phyloP scores from a whole-genome alignment of 23 tunicate genomes.

The Oikopleura vanhoeffeni region DNA sequence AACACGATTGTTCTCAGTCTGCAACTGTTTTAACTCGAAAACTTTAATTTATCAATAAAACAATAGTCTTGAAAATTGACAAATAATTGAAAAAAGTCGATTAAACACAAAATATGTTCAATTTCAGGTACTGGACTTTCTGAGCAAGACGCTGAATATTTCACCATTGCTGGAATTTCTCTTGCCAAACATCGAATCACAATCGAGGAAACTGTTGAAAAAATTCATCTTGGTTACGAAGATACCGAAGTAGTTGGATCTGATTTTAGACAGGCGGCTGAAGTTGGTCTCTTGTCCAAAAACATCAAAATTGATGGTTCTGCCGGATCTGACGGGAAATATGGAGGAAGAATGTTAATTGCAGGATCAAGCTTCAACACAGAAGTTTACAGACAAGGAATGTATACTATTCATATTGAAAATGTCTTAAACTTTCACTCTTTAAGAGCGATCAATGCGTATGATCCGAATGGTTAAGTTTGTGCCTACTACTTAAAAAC shows the following conservation, averaged over 20 bases:
- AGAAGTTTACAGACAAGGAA: not conserved
- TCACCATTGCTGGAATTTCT: not conserved
- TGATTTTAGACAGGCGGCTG: conserved; percentile 19
- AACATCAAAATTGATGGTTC: conserved; percentile 45
- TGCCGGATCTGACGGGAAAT: conserved; percentile 19
- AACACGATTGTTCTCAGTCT: too few relatives aligned
- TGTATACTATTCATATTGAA: not conserved
- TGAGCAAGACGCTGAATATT: not conserved
- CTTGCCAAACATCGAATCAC: not conserved
- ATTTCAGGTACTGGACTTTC: not conserved
- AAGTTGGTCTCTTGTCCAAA: conserved; percentile 43
- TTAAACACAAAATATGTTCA: too few relatives aligned
- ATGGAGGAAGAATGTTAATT: not conserved
- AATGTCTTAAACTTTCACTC: too few relatives aligned
- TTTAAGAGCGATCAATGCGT: too few relatives aligned
- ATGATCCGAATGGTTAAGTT: too few relatives aligned
- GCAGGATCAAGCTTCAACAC: not conserved
- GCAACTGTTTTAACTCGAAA: too few relatives aligned
- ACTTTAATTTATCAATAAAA: too few relatives aligned
- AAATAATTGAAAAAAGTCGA: too few relatives aligned
- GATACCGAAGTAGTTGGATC: not conserved
- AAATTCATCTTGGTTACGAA: not conserved
- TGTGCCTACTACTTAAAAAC: too few relatives aligned
- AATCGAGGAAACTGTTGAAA: not conserved
- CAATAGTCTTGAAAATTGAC: too few relatives aligned